phyloP scores from a whole-genome alignment of 2,797 vertebrate species.

The Atherinosoma microstoma region DNA sequence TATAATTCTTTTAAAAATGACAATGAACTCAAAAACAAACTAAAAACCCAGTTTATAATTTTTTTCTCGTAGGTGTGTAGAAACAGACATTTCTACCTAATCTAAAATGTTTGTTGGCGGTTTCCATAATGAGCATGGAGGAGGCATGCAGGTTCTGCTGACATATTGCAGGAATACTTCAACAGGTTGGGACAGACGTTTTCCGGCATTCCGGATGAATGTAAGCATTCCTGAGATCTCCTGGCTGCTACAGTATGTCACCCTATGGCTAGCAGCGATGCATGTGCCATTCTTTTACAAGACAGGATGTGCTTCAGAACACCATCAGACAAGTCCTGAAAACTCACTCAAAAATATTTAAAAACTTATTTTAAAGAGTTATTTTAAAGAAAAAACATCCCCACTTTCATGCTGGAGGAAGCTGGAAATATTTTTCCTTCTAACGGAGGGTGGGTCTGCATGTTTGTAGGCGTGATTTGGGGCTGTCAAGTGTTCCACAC shows the following conservation, averaged over 20 bases:
- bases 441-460: neutral
- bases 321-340: neutral
- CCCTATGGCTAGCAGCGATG: conserved; percentile 61
- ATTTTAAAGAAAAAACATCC: neutral
- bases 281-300: conserved; percentile 41
- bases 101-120: conserved; percentile 20
- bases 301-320: conserved; percentile 30
- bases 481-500: neutral
- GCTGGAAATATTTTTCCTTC: neutral
- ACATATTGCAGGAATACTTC: conserved; percentile 76
- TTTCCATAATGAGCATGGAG: conserved; percentile 20
- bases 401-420: neutral
- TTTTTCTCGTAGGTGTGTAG: too few species aligned
- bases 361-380: neutral
- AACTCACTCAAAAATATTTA: neutral
- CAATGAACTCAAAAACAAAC: too few species aligned
- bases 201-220: conserved; percentile 80
- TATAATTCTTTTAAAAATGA: too few species aligned
- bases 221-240: conserved; percentile 78
- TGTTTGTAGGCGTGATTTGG: neutral
- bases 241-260: conserved; percentile 71
- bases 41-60: too few species aligned
- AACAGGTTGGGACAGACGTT: conserved; percentile 85
- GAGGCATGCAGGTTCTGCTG: conserved; percentile 26
- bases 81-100: neutral